Conservation (phyloP, 2,113 vertebrate species). For the Alethe castanea region DNA sequence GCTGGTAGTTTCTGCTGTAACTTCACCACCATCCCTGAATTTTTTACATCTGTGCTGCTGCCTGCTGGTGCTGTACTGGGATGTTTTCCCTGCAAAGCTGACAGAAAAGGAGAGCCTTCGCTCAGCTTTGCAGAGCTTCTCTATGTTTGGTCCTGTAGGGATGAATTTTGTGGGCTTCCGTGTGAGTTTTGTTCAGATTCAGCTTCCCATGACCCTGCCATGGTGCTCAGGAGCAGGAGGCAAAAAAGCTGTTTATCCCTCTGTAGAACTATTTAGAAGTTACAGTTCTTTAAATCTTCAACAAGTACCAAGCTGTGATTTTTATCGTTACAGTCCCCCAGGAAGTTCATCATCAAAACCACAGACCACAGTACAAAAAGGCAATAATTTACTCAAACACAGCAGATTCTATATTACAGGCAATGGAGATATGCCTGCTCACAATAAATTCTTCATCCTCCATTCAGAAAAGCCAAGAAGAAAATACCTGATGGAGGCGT, state of each 20-base stretch:
- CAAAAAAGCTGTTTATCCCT: neutral
- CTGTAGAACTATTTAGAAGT: neutral
- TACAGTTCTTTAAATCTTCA: neutral
- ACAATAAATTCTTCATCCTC: neutral
- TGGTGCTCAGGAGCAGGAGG: neutral
- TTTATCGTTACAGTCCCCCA: neutral
- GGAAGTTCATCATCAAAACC: neutral
- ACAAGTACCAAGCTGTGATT: neutral
- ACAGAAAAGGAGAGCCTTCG: neutral
- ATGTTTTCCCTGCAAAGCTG: neutral
- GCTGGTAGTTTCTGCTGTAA: neutral
- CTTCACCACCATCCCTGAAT: neutral
- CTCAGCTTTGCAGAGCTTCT: neutral
- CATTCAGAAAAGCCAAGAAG: neutral
- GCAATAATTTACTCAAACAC: neutral
- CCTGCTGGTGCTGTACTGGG: accelerated
- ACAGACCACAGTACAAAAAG: neutral
- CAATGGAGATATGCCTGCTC: neutral
- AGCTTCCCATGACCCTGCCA: neutral
- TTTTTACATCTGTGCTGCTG: neutral
- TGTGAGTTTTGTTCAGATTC: neutral
- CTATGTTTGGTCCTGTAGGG: neutral
- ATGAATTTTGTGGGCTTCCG: neutral
- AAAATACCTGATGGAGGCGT: neutral
- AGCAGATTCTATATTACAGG: neutral